A percentile compares a stretch with the other conserved stretches of the same genome.
Evolutionary conservation across 2,797 vertebrate genomes (phyloP).

Genomic region (Catostomus latipinnis): DNA sequence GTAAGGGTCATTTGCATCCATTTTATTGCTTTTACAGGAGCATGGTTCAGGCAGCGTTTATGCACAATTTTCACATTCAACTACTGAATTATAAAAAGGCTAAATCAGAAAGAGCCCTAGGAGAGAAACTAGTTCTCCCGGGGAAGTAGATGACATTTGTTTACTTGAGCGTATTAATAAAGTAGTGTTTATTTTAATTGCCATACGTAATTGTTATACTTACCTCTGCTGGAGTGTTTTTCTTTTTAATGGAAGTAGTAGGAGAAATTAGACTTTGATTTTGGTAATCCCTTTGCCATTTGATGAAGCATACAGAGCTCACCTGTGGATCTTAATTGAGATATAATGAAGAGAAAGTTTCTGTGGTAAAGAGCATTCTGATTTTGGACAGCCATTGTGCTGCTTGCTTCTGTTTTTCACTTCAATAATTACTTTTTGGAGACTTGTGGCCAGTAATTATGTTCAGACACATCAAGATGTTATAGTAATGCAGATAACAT

Average conservation of each 20-base stretch:
- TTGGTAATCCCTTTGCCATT: slow-evolving; percentile 7
- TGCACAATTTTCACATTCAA: no score
- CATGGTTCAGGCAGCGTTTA: not conserved
- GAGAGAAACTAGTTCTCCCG: slow-evolving; percentile 1
- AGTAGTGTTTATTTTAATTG: slow-evolving; percentile 40
- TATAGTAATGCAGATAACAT: not conserved
- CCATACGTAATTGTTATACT: slow-evolving; percentile 32
- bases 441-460: no score
- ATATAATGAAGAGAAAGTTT: slow-evolving; percentile 2
- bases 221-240: not conserved
- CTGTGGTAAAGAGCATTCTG: not conserved
- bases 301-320: slow-evolving; percentile 13
- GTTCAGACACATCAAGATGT: no score
- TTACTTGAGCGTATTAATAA: slow-evolving; percentile 48
- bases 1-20: slow-evolving; percentile 52
- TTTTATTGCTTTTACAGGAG: slow-evolving; percentile 45
- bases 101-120: not conserved
- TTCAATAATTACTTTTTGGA: not conserved
- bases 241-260: slow-evolving; percentile 25
- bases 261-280: slow-evolving; percentile 12
- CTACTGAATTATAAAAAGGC: not conserved
- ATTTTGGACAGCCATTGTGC: not conserved
- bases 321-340: slow-evolving; percentile 18
- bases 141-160: slow-evolving; percentile 41
- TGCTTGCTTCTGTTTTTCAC: not conserved